These are phyloP conservation scores for Notodonta dromedarius DNA, from an alignment of 2,888 invertebrate genomes.

Conservation along the genomic window DNA sequence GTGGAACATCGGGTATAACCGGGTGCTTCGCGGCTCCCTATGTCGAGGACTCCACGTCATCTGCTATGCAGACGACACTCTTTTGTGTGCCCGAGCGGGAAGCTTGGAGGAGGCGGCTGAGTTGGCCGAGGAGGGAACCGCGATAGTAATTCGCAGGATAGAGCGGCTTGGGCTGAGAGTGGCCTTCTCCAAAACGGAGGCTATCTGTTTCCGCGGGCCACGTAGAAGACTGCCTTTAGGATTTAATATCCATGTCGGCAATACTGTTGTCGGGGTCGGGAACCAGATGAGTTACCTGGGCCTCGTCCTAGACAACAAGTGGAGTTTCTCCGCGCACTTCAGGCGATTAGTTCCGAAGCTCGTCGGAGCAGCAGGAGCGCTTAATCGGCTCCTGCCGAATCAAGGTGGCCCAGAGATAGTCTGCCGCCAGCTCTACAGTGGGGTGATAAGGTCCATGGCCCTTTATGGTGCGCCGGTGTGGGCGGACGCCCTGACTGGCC, in stretches of 20 bases:
- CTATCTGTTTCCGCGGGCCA: background rate
- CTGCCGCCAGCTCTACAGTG: background rate
- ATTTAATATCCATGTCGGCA: too few relatives aligned
- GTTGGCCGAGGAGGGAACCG: background rate
- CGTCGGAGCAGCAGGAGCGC: background rate
- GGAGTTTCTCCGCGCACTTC: background rate
- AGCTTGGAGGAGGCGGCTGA: background rate
- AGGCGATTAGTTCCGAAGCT: background rate
- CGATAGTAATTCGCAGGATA: background rate
- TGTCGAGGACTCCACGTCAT: too few relatives aligned
- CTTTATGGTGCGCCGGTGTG: background rate
- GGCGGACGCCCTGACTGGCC: background rate
- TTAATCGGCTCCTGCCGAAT: background rate
- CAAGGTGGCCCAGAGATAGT: background rate
- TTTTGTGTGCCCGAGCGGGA: slow-evolving; percentile 9
- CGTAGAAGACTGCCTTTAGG: background rate
- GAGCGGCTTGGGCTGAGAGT: background rate
- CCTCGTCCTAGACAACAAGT: background rate
- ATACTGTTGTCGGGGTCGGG: too few relatives aligned
- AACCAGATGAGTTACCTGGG: background rate
- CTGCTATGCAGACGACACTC: slow-evolving; percentile 32
- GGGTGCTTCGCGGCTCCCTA: too few relatives aligned
- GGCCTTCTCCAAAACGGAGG: background rate
- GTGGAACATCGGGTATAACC: too few relatives aligned
- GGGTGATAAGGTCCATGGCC: background rate